A percentile compares a stretch with the other conserved stretches of the same genome.
Conservation (phyloP, 2,797 vertebrate genomes). For the Macropodus opercularis region DNA sequence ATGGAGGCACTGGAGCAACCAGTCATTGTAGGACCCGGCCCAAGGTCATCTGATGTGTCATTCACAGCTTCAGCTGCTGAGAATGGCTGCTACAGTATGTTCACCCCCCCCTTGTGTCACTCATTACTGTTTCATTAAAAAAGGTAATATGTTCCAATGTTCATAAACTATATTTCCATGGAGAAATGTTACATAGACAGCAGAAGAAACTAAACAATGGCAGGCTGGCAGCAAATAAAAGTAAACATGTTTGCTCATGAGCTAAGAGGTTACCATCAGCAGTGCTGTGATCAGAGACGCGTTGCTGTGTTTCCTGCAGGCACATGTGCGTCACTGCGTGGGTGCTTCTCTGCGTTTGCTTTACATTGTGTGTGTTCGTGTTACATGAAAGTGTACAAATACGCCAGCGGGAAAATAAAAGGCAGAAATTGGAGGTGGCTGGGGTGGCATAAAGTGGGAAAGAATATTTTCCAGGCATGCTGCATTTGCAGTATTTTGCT, state of each 20-base stretch:
- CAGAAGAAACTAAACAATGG: slow-evolving; percentile 7
- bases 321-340: slow-evolving; percentile 25
- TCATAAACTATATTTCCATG: slow-evolving; percentile 45
- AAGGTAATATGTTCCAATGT: slow-evolving; percentile 40
- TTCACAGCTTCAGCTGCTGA: slow-evolving; percentile 41
- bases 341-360: slow-evolving; percentile 21
- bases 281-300: slow-evolving; percentile 19
- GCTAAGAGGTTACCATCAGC: slow-evolving; percentile 40
- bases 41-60: slow-evolving; percentile 51
- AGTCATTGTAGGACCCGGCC: slow-evolving; percentile 36
- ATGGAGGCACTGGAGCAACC: background rate
- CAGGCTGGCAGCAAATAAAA: slow-evolving; percentile 28
- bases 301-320: slow-evolving; percentile 22
- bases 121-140: slow-evolving; percentile 67
- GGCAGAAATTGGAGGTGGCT: slow-evolving; percentile 19
- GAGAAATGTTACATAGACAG: slow-evolving; percentile 31
- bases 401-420: slow-evolving; percentile 17
- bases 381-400: slow-evolving; percentile 2
- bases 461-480: slow-evolving; percentile 8
- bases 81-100: slow-evolving; percentile 10
- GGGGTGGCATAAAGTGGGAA: slow-evolving; percentile 10
- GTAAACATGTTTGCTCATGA: slow-evolving; percentile 39
- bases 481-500: slow-evolving; percentile 22
- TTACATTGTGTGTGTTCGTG: background rate
- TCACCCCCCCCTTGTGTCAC: slow-evolving; percentile 28